Conservation (phyloP, 2,888 invertebrate genomes). For the Dynastes grantii region DNA sequence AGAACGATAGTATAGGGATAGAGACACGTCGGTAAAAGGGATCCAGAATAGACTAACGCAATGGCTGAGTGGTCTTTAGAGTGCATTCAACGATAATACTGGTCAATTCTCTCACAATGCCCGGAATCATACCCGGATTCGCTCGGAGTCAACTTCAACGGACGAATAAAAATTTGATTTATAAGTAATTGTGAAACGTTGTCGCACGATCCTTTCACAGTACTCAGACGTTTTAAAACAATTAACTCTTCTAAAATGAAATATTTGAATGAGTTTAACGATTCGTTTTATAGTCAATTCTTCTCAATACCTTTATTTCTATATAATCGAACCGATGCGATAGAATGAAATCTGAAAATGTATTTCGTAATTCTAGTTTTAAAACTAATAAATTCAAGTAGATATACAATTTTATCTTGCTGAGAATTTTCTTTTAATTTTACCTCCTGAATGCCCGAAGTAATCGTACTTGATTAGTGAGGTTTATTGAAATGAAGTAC, state of each 20-base stretch:
- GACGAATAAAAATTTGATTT: slow-evolving; percentile 52
- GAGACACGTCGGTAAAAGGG: slow-evolving; percentile 56
- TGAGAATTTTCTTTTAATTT: slow-evolving; percentile 10
- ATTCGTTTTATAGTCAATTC: slow-evolving; percentile 4
- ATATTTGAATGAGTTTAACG: slow-evolving; percentile 18
- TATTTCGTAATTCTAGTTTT: not conserved
- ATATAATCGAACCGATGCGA: not conserved
- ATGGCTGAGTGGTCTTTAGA: slow-evolving; percentile 68
- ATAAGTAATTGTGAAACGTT: slow-evolving; percentile 44
- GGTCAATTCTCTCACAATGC: slow-evolving; percentile 66
- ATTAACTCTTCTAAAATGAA: slow-evolving; percentile 11
- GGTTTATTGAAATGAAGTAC: slow-evolving; percentile 47
- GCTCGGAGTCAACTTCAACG: slow-evolving; percentile 53
- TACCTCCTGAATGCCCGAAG: slow-evolving; percentile 1
- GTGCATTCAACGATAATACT: slow-evolving; percentile 64
- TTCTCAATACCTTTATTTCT: no score
- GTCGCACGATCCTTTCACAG: not conserved
- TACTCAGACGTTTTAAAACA: slow-evolving; percentile 22
- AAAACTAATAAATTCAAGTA: not conserved
- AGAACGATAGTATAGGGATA: slow-evolving; percentile 58
- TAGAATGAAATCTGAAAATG: not conserved
- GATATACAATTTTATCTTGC: not conserved
- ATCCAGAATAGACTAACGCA: slow-evolving; percentile 66
- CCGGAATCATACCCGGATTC: slow-evolving; percentile 63
- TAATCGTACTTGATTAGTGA: slow-evolving; percentile 47